A percentile compares a stretch with the other conserved stretches of the same genome.
phyloP scores from a whole-genome alignment of 2,888 invertebrate genomes.

The Agonopterix heracliana region DNA sequence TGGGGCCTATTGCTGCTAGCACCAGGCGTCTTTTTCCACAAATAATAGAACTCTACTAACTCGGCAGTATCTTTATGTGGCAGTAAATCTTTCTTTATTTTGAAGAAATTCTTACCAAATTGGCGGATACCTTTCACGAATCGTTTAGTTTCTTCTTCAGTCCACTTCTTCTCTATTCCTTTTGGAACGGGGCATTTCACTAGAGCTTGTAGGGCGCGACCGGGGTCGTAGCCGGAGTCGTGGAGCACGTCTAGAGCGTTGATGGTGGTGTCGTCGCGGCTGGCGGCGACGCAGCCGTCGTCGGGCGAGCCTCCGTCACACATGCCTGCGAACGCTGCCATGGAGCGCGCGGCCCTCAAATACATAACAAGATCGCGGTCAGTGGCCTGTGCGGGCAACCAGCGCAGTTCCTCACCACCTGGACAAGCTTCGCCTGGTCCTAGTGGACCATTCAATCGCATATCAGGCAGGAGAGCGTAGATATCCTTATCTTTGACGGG shows the following conservation, averaged over 20 bases:
- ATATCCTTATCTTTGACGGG: constrained; percentile 72
- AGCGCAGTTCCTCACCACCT: constrained; percentile 90
- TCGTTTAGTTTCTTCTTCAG: constrained; percentile 97
- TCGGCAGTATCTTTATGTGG: constrained; percentile 98
- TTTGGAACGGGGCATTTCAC: constrained; percentile 98
- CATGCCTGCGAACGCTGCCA: constrained; percentile 99
- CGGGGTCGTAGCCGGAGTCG: constrained; percentile 97
- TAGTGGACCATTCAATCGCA: constrained; percentile 66
- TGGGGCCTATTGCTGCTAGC: constrained; percentile 98
- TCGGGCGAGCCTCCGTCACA: constrained; percentile 98
- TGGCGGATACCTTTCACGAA: constrained; percentile 99
- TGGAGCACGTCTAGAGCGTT: constrained; percentile 97
- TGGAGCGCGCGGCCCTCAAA: constrained; percentile 96
- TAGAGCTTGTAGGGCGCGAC: constrained; percentile 95
- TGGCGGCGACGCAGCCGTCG: constrained; percentile 97
- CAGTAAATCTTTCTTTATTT: constrained; percentile 96
- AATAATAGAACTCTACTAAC: constrained; percentile 98
- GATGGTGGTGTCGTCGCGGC: constrained; percentile 97
- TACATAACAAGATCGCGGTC: constrained; percentile 98
- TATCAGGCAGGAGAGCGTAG: constrained; percentile 75
- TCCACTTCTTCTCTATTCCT: constrained; percentile 98
- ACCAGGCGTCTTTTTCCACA: constrained; percentile 99
- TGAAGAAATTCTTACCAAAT: constrained; percentile 99
- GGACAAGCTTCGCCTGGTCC: constrained; percentile 67
- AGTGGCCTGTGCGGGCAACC: constrained; percentile 94